These are phyloP conservation scores for Tachypleus tridentatus DNA, from an alignment of 1,140 invertebrate species.

Conservation along the genomic window DNA sequence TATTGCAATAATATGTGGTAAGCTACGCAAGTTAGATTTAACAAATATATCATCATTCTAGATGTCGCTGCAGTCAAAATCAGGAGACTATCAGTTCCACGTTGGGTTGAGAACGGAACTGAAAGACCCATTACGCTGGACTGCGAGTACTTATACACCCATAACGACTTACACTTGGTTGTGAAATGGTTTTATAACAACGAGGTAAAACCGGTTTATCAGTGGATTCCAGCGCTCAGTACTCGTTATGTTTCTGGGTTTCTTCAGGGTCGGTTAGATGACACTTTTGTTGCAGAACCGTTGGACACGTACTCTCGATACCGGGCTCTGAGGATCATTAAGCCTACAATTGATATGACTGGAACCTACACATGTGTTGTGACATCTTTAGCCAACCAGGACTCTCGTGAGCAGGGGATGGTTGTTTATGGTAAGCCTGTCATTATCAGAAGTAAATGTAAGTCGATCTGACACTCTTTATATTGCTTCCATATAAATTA, in stretches of 20 bases:
- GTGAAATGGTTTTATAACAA: slow-evolving; percentile 68
- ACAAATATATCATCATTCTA: too few species aligned
- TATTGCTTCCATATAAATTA: too few species aligned
- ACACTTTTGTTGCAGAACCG: slow-evolving; percentile 50
- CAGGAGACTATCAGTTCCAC: slow-evolving; percentile 33
- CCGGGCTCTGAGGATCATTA: slow-evolving; percentile 58
- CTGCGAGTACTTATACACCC: slow-evolving; percentile 51
- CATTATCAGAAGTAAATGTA: too few species aligned
- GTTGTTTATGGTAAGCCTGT: slow-evolving; percentile 43
- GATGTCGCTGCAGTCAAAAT: neutral
- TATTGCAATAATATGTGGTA: too few species aligned
- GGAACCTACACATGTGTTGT: slow-evolving; percentile 65
- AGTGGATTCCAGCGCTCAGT: slow-evolving; percentile 55
- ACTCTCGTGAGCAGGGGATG: slow-evolving; percentile 51
- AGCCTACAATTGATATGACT: slow-evolving; percentile 56
- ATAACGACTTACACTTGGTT: slow-evolving; percentile 45
- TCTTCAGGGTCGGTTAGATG: slow-evolving; percentile 51
- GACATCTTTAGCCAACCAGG: slow-evolving; percentile 56
- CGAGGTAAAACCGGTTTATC: slow-evolving; percentile 52
- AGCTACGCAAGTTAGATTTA: too few species aligned
- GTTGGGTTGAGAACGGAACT: slow-evolving; percentile 49
- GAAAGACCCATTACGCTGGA: slow-evolving; percentile 53
- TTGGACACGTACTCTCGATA: slow-evolving; percentile 50
- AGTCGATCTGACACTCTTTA: too few species aligned
- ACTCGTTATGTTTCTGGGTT: slow-evolving; percentile 44